phyloP scores from a whole-genome alignment of 2,797 vertebrate species.

The Spheniscus humboldti region DNA sequence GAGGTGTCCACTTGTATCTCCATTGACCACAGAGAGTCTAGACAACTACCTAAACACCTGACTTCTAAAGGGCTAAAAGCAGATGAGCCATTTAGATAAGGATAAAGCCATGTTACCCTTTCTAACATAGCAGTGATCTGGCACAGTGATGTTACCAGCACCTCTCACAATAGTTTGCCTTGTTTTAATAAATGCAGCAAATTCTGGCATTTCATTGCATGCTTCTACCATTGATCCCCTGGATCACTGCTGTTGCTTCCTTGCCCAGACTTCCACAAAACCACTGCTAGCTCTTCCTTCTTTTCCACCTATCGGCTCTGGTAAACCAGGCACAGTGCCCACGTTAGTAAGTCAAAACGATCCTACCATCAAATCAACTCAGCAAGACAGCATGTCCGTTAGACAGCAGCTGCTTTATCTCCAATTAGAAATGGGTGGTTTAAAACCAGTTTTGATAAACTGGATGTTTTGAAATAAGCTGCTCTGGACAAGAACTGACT shows the following conservation, averaged over 20 bases:
- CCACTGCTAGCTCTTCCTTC: not conserved
- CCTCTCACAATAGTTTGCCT: not conserved
- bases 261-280: not conserved
- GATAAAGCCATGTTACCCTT: not conserved
- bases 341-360: not conserved
- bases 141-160: not conserved
- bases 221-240: not conserved
- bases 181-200: not conserved
- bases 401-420: not conserved
- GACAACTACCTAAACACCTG: not conserved
- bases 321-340: not conserved
- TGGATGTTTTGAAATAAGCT: not conserved
- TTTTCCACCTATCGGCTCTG: not conserved
- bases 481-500: not conserved
- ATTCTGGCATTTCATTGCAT: not conserved
- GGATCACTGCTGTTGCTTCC: not conserved
- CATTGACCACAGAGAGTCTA: not conserved
- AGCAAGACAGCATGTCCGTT: not conserved
- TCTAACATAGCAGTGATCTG: not conserved
- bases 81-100: not conserved
- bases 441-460: not conserved
- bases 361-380: not conserved
- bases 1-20: not conserved
- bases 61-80: not conserved
- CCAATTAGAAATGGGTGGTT: not conserved